These are phyloP conservation scores for Pollenia amentaria DNA, from an alignment of 2,888 invertebrate genomes.

Conservation along the genomic window DNA sequence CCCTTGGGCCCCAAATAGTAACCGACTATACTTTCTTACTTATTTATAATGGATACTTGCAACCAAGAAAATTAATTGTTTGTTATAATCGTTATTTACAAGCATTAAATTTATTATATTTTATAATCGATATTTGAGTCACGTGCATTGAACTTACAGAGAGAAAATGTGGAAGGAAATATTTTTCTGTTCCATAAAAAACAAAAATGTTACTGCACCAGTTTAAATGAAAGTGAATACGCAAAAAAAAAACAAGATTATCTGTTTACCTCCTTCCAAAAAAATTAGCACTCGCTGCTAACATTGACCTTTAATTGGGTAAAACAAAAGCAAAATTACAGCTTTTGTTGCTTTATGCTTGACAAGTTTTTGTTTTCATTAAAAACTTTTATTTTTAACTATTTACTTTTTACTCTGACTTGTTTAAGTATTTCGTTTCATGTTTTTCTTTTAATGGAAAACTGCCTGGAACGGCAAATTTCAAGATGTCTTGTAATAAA, in stretches of 20 bases:
- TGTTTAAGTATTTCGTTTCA: conserved; percentile 55
- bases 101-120: too few relatives aligned
- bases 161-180: conserved; percentile 54
- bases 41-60: too few relatives aligned
- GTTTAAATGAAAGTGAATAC: conserved; percentile 45
- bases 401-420: not conserved
- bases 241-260: not conserved
- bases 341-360: conserved; percentile 35
- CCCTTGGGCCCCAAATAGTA: too few relatives aligned
- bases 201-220: conserved; percentile 27
- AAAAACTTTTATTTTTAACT: conserved; percentile 34
- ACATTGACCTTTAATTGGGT: conserved; percentile 69
- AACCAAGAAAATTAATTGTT: too few relatives aligned
- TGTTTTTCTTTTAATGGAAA: conserved; percentile 62
- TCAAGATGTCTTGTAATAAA: conserved; percentile 33
- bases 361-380: conserved; percentile 53
- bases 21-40: too few relatives aligned
- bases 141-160: conserved; percentile 70
- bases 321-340: conserved; percentile 27
- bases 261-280: not conserved
- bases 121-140: too few relatives aligned
- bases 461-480: conserved; percentile 20
- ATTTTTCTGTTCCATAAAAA: conserved; percentile 25
- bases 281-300: conserved; percentile 44
- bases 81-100: too few relatives aligned